These are phyloP conservation scores for Leptopilina clavipes DNA, from an alignment of 1,140 invertebrate species.

Conservation along the genomic window DNA sequence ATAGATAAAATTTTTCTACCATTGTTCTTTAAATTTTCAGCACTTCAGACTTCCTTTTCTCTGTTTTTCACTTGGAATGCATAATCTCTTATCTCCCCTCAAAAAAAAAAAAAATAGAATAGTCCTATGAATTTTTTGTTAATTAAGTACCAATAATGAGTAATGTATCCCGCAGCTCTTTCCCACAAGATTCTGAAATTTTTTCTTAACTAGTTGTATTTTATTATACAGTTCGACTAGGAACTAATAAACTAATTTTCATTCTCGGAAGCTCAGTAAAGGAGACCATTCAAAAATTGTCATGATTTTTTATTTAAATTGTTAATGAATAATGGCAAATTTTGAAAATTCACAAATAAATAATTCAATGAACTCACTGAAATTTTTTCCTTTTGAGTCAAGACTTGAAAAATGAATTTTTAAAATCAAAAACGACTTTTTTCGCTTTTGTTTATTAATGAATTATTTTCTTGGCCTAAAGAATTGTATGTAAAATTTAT, in stretches of 20 bases:
- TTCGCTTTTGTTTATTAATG: too few species aligned
- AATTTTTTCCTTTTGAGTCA: too few species aligned
- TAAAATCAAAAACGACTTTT: too few species aligned
- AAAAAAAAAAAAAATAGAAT: too few species aligned
- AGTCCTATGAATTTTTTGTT: neutral
- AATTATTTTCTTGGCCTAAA: too few species aligned
- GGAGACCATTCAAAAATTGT: neutral
- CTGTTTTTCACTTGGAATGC: constrained; percentile 53
- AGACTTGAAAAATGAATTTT: too few species aligned
- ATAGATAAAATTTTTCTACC: constrained; percentile 21
- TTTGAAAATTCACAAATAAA: too few species aligned
- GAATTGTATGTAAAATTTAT: too few species aligned
- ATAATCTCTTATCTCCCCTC: constrained; percentile 47
- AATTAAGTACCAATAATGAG: neutral
- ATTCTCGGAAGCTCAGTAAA: neutral
- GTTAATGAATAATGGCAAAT: too few species aligned
- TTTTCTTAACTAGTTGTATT: neutral
- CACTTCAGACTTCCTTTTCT: constrained; percentile 41
- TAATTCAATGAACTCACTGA: too few species aligned
- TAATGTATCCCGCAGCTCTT: constrained; percentile 12
- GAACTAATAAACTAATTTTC: neutral
- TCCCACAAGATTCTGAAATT: constrained; percentile 27
- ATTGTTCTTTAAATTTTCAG: neutral
- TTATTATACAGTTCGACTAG: neutral
- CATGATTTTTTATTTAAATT: neutral